Base-by-base conservation (phyloP, 2,113 vertebrate species). In the Taurulus bubalis region DNA sequence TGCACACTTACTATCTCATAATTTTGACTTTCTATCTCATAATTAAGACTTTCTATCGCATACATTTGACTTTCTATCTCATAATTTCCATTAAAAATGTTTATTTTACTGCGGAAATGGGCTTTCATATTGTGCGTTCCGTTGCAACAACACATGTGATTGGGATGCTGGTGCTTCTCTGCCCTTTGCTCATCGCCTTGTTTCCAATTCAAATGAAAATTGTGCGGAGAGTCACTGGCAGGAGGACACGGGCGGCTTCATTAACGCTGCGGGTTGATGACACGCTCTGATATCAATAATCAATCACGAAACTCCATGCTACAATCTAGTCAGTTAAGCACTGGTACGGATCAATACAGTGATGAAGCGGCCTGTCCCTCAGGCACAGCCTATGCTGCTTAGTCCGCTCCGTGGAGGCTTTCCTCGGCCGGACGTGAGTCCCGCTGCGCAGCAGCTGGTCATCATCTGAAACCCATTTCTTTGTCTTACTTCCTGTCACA, bases 221-320 rank as follows among this genome's bases (percentile, higher is more conserved):
- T n/a, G n/a, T n/a, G 53, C 18, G 15, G 63, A 64, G 32, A 65
- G 76, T 67, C 36, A 14, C 40, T 20, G 36, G 64, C 53, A 62
- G 63, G 38, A 32, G 34, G 63, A 6, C 40, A 2, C 40, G 34
- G 34, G 38, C 38, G 71, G 82, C 75, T 83, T 90, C 81, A 83
- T 85, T 87, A 84, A 76, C 24, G 74, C 60, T 70, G 59, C 6
- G 9, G 47, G 38, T 45, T 72, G 86, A 77, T 79, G 83, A 82
- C 75, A 76, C 58, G 62, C 66, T 40, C 40, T 60, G 77, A 86
- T 87, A 85, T 88, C 89, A 91, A 87, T 92, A 91, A 87, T 93
- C 89, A 84, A 88, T 92, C 71, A 34, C 15, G 62, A 76, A 82
- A 75, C 82, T 59, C 63, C 26, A 36, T 65, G 76, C 66, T 71